Conservation (phyloP, 2,797 vertebrate species). For the Melanotaenia pygmaea region DNA sequence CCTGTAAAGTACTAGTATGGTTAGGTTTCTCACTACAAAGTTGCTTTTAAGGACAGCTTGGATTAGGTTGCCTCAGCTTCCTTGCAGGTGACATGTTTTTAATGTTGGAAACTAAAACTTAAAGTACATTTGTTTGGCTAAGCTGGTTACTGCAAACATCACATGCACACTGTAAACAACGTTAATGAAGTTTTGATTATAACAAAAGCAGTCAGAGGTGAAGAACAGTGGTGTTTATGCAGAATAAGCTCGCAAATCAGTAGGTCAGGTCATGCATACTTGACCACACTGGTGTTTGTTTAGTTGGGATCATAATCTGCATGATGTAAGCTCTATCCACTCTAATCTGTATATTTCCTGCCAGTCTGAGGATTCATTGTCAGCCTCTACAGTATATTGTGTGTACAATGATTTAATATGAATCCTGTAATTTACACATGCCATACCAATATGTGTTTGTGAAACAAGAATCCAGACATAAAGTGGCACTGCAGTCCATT, state of each 20-base stretch:
- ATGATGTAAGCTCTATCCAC: slow-evolving; percentile 2
- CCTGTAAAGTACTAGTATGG: background rate
- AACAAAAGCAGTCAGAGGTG: background rate
- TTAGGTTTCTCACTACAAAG: background rate
- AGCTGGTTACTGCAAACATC: slow-evolving; percentile 7
- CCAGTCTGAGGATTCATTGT: background rate
- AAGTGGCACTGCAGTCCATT: background rate
- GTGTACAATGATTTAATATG: slow-evolving; percentile 41
- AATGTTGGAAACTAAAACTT: background rate
- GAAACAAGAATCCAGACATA: background rate
- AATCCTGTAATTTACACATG: slow-evolving; percentile 5
- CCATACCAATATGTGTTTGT: slow-evolving; percentile 6
- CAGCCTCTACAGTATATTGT: slow-evolving; percentile 33
- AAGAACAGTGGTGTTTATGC: background rate
- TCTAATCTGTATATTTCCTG: slow-evolving; percentile 3
- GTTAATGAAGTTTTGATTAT: background rate
- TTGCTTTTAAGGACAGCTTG: background rate
- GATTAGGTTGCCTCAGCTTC: background rate
- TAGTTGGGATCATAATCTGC: slow-evolving; percentile 21
- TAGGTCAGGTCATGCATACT: slow-evolving; percentile 1
- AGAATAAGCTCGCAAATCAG: background rate
- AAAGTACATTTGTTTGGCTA: slow-evolving; percentile 5
- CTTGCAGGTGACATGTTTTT: background rate
- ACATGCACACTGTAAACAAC: background rate
- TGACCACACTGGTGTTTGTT: slow-evolving; percentile 1